These are phyloP conservation scores for Vicugna pacos DNA, from an alignment of 2,113 vertebrate species.

Conservation along the genomic window DNA sequence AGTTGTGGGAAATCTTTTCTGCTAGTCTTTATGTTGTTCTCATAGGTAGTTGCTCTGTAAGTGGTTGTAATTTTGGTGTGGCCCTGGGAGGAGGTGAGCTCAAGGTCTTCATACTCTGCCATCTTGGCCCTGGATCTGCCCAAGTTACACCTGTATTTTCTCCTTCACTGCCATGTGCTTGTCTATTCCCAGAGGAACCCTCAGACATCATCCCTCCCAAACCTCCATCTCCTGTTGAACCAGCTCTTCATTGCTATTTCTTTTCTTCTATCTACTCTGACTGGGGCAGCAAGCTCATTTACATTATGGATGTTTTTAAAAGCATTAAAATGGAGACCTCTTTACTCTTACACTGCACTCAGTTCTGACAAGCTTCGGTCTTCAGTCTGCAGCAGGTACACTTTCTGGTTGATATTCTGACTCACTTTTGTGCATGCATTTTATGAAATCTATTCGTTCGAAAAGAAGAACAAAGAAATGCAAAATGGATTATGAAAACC, in stretches of 20 bases:
- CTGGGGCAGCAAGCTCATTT: neutral
- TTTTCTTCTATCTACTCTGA: neutral
- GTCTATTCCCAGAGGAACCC: neutral
- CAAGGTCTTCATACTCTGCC: neutral
- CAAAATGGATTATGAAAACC: neutral
- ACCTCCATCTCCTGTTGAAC: neutral
- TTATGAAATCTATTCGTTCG: slow-evolving; percentile 47
- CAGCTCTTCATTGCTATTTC: neutral
- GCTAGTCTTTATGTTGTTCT: neutral
- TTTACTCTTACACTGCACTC: neutral
- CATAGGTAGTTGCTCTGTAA: neutral
- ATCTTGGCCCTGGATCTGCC: neutral
- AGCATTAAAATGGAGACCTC: neutral
- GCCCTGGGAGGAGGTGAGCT: neutral
- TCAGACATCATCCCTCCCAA: neutral
- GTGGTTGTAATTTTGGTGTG: neutral
- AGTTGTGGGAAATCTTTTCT: neutral
- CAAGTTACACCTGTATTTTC: neutral
- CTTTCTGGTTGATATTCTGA: neutral
- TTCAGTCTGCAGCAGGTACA: neutral
- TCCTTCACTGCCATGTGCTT: neutral
- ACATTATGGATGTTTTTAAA: neutral
- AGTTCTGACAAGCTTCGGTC: neutral
- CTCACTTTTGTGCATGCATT: neutral
- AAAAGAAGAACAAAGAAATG: neutral